Conservation (phyloP, 2,113 vertebrate species). For the Equus przewalskii region DNA sequence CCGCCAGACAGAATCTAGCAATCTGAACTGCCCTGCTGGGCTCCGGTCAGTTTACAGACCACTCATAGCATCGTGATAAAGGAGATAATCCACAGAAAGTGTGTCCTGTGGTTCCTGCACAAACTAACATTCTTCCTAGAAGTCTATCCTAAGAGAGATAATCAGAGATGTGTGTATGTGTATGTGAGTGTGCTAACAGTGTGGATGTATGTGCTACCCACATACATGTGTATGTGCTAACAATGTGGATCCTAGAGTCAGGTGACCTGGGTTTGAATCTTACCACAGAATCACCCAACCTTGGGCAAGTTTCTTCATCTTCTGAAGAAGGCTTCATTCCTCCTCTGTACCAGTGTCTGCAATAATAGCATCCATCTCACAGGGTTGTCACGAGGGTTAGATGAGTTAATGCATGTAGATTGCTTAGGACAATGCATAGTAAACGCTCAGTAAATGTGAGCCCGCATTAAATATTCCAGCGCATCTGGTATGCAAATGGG, state of each 20-base stretch:
- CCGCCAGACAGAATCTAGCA: accelerated
- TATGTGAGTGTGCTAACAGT: neutral
- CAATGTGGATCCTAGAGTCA: neutral
- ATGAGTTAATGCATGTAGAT: neutral
- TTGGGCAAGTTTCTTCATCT: neutral
- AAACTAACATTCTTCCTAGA: neutral
- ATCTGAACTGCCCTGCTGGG: too few species aligned
- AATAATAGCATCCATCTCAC: accelerated
- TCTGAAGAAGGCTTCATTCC: neutral
- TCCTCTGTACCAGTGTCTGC: neutral
- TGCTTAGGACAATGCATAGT: neutral
- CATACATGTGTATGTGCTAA: neutral
- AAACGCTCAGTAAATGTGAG: neutral
- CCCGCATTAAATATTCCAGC: neutral
- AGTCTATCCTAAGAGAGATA: neutral
- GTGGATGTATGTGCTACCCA: too few species aligned
- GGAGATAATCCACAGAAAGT: neutral
- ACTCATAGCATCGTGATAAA: too few species aligned
- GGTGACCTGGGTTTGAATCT: neutral
- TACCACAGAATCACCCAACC: too few species aligned
- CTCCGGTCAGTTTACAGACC: neutral
- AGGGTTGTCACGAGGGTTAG: neutral
- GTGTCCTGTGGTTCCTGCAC: neutral
- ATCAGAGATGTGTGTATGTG: neutral
- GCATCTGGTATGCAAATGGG: neutral